phyloP scores from a whole-genome alignment of 1,140 invertebrate species.

The Semibalanus balanoides region DNA sequence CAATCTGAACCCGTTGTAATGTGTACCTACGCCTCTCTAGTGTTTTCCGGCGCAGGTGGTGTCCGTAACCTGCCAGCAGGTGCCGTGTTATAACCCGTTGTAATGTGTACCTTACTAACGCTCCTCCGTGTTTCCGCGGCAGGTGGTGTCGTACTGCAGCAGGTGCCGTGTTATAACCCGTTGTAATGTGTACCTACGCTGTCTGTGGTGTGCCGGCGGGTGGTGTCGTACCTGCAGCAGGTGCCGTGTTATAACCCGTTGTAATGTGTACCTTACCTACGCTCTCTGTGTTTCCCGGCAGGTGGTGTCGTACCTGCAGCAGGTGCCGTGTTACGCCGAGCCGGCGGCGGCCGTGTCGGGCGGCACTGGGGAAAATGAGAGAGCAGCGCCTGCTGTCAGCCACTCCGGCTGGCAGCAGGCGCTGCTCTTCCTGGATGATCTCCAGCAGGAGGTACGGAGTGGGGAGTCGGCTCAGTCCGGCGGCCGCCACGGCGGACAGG shows the following conservation, averaged over 20 bases:
- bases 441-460: background rate
- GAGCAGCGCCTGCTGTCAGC: background rate
- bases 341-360: background rate
- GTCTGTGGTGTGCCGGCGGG: background rate
- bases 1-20: no score
- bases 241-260: no score
- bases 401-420: background rate
- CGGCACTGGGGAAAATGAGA: background rate
- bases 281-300: background rate
- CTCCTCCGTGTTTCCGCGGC: background rate
- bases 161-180: no score
- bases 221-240: no score
- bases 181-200: no score
- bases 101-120: no score
- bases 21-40: no score
- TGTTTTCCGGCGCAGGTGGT: no score
- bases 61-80: no score
- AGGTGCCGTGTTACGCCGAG: background rate
- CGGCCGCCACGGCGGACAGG: background rate
- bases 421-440: background rate
- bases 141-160: no score
- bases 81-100: no score
- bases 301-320: background rate
- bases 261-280: background rate
- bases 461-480: no score